Base-by-base conservation (phyloP, 2,797 vertebrate genomes). In the Propithecus perrieri region DNA sequence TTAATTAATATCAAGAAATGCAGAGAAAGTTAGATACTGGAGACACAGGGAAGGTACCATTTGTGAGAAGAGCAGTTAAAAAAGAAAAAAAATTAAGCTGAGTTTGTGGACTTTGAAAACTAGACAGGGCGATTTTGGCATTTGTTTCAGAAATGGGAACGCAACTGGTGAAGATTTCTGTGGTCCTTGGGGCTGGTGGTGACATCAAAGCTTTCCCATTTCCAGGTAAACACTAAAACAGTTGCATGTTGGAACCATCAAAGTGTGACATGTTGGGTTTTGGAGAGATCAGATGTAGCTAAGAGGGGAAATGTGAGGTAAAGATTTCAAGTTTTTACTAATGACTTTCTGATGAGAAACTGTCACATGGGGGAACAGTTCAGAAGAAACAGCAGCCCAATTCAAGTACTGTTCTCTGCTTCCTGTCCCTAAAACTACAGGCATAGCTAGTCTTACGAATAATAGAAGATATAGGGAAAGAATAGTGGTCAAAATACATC, bases 71-170 rank as follows among this genome's bases (percentile, higher is more conserved):
- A 97, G 94, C 80, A 93, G 93, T 96, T 95, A 61, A 96, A 96
- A 89, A 91, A 91, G n/a, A 78, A 92, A 88, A 88, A 81, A 80
- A 81, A 94, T 65, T 75, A 96, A 98, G 97, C 88, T 89, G 83
- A 98, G 98, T 97, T 89, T 94, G 30, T 97, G 96, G 95, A 97
- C 78, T 91, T 89, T 96, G 92, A 96, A 98, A 98, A 98, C 96
- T 95, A 98, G 98, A 98, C 98, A 98, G 98, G 97, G 98, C 97
- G 98, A 97, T 98, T 98, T 98, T 98, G 98, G 98, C 98, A 97
- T 98, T 97, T 98, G 98, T 98, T 98, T 98, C 98, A 98, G 98
- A 98, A 97, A 98, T 98, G 98, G 98, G 98, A 98, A 97, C 98
- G 61, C 97, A 98, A 67, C 98, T 97, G 97, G 98, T 98, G 98